phyloP scores from a whole-genome alignment of 2,888 invertebrate species.

The Lutraria lutraria region DNA sequence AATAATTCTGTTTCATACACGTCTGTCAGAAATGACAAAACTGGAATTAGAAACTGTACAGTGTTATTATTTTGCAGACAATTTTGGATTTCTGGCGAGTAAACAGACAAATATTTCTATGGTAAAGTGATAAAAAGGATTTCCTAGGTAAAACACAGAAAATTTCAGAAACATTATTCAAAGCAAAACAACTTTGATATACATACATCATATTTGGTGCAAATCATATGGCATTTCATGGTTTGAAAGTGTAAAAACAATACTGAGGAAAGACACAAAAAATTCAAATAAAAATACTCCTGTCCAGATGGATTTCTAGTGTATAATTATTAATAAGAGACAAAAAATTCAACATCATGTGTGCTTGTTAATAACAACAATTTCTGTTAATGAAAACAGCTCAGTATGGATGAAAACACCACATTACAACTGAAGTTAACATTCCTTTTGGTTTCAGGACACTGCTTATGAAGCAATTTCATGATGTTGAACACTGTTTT shows the following conservation, averaged over 20 bases:
- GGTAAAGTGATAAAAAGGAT: neutral
- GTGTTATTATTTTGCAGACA: neutral
- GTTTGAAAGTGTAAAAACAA: neutral
- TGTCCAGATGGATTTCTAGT: neutral
- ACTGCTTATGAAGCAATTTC: too few species aligned
- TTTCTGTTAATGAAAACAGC: too few species aligned
- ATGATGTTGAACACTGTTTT: too few species aligned
- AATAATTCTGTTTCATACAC: neutral
- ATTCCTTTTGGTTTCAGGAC: too few species aligned
- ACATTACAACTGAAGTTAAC: too few species aligned
- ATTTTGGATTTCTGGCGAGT: conserved; percentile 7
- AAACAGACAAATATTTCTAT: neutral
- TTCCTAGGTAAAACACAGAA: neutral
- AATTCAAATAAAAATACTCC: neutral
- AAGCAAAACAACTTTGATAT: neutral
- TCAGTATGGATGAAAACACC: too few species aligned
- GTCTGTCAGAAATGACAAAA: neutral
- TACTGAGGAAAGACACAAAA: neutral
- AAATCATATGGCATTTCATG: neutral
- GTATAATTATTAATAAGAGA: neutral
- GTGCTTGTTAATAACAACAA: too few species aligned
- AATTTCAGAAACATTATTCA: neutral
- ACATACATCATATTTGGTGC: neutral
- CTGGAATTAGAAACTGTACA: neutral
- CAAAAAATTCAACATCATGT: neutral